Base-by-base conservation (phyloP, 2,888 invertebrate species). In the Leptinotarsa peninsularis region DNA sequence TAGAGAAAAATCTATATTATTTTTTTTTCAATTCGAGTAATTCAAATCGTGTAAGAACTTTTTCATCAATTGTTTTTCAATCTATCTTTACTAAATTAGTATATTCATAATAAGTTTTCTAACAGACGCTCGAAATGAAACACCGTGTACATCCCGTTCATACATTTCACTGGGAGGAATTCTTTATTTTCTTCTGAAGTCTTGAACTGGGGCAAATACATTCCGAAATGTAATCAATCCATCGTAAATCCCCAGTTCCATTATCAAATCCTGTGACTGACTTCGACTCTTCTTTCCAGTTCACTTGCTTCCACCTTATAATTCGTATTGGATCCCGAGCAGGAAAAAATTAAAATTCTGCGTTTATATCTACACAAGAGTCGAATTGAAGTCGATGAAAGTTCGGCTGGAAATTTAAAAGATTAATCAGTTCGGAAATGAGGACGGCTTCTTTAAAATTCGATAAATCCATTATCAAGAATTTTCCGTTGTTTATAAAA, bases 391-490 rank as follows among this genome's bases (percentile, higher is more conserved):
- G 27, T 66, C 52, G 49, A 66, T 71, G 18, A 73, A 69, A 73
- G 43, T 70, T 76, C 54, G 63, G 49, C 15, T 67, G 54, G 58
- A 27, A 72, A 56, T 67, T 49, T 67, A 52, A 66, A 63, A 69
- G 75, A 75, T 75, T 78, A 74, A 76, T 76, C 72, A 67, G n/a
- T 67, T 58, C 66, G 56, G 49, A 66, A 73, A 60, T 43, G 58
- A 69, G 66, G 71, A 50, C 15, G 56, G 27, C 58, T 66, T 56
- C 23, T 77, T 79, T 81, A 81, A 80, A 82, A 80, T 81, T 79
- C 79, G 78, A 82, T 80, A 80, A 82, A 80, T 81, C 81, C 80
- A 82, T 82, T 79, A 76, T 75, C 73, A 50, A 50, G 76, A 56
- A 50, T 74, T 69, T 67, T 79, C 78, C 73, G 80, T 78, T 78